A percentile compares a stretch with the other conserved stretches of the same genome.
phyloP scores from a whole-genome alignment of 1,140 invertebrate species.

The Gyrodactylus salaris region DNA sequence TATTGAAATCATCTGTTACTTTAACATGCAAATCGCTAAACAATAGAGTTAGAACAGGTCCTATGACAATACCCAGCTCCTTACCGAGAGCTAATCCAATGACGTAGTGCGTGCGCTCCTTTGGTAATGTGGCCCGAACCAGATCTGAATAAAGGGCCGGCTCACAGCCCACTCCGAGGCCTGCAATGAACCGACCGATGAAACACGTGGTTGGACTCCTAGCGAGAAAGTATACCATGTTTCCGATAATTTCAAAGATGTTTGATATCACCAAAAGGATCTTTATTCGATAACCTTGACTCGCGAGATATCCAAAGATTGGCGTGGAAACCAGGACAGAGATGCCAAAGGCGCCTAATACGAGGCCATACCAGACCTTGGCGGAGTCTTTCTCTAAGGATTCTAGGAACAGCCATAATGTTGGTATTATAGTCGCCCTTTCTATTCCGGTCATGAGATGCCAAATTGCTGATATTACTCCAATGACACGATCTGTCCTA shows the following conservation, averaged over 20 bases:
- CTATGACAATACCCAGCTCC: constrained; percentile 2
- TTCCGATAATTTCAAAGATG: constrained; percentile 5
- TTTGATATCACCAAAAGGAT: background rate
- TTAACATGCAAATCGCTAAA: background rate
- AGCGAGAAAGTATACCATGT: constrained; percentile 4
- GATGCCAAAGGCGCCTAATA: background rate
- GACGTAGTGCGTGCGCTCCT: constrained; percentile 1
- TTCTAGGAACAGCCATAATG: constrained; percentile 3
- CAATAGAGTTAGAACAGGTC: background rate
- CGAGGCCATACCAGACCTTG: background rate
- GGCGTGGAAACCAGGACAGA: constrained; percentile 1
- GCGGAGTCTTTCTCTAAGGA: background rate
- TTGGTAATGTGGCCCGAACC: background rate
- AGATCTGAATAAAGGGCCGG: constrained; percentile 1
- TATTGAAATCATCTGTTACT: background rate
- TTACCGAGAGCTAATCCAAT: background rate
- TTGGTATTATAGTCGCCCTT: constrained; percentile 4
- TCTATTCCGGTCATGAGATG: constrained; percentile 2
- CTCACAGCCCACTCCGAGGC: constrained; percentile 3
- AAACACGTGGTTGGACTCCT: background rate
- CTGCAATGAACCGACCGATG: background rate
- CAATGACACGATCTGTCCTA: background rate
- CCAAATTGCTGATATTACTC: background rate
- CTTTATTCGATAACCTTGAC: background rate
- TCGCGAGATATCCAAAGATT: constrained; percentile 2